Base-by-base conservation (phyloP, 2,113 vertebrate genomes). In the Eurystomus gularis region DNA sequence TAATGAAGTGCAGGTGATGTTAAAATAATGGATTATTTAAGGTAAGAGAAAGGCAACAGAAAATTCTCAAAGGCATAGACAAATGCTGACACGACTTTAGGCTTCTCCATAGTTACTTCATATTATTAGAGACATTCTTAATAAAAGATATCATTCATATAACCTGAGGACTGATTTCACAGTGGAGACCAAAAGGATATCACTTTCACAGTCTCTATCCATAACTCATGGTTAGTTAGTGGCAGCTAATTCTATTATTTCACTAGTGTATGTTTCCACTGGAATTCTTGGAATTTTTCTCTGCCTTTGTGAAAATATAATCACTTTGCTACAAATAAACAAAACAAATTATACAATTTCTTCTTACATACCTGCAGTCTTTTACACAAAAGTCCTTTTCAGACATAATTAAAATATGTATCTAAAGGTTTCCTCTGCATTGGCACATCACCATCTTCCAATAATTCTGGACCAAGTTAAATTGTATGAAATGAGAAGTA, bases 161-260 rank as follows among this genome's bases (percentile, higher is more conserved):
- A 94, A 96, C 94, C 92, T 26, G 55, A 92, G 75, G 87, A 97
- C 68, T 85, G 57, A 94, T 95, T 97, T 97, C 96, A 97, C 88
- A 90, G 70, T 66, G 37, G 42, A 52, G n/a, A 88, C 86, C 90
- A 78, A 84, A 93, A 94, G 54, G n/a, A 44, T 94, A 94, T 96
- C 77, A 68, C 55, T 76, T 97, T 84, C 79, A 60, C 21, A 80
- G 46, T 70, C 60, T 75, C 17, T 9, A 0, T 71, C 20, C 35
- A 25, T 85, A 81, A 48, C 64, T 96, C 73, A 77, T 52, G 86
- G 76, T 65, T 90, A 79, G 35, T 96, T 94, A 73, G 24, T 49
- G 84, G 19, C 13, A 55, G 7, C 29, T 39, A 31, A 81, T 58
- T 93, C 33, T 66, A 25, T 94, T 96, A 91, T 77, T 62, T 69